These are phyloP conservation scores for Monopis laevigella DNA, from an alignment of 2,888 invertebrate species.

Conservation along the genomic window DNA sequence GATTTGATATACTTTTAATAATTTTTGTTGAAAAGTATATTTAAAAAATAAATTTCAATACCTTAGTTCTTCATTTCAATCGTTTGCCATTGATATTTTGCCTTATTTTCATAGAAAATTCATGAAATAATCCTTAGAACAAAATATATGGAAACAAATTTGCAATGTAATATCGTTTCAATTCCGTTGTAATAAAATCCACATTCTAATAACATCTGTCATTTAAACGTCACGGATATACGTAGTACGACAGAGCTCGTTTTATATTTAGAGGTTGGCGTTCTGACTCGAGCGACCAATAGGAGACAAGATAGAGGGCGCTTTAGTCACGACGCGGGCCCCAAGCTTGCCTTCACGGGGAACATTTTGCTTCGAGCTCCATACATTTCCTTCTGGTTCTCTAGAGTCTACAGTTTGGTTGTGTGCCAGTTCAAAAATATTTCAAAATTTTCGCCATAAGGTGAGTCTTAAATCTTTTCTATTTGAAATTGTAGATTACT, in stretches of 20 bases:
- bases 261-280: conserved; percentile 38
- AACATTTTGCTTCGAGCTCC: conserved; percentile 64
- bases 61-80: neutral
- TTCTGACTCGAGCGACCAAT: conserved; percentile 43
- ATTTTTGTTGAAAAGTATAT: conserved; percentile 1
- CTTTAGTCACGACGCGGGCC: conserved; percentile 55
- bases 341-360: conserved; percentile 60
- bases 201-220: conserved; percentile 23
- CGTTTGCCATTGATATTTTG: neutral
- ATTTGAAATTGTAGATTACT: conserved; percentile 39
- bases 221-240: conserved; percentile 53
- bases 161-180: conserved; percentile 24
- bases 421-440: conserved; percentile 64
- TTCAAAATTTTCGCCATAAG: conserved; percentile 68
- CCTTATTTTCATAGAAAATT: neutral
- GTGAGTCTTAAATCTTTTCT: conserved; percentile 56
- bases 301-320: conserved; percentile 50
- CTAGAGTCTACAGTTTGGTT: conserved; percentile 66
- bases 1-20: conserved; percentile 59
- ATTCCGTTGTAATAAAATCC: conserved; percentile 12
- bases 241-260: conserved; percentile 50
- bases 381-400: conserved; percentile 68
- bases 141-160: conserved; percentile 43
- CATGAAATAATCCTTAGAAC: conserved; percentile 2
- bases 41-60: conserved; percentile 1